Evolutionary conservation across 2,888 invertebrate species (phyloP).

Genomic region (Drosophila meridionalis): DNA sequence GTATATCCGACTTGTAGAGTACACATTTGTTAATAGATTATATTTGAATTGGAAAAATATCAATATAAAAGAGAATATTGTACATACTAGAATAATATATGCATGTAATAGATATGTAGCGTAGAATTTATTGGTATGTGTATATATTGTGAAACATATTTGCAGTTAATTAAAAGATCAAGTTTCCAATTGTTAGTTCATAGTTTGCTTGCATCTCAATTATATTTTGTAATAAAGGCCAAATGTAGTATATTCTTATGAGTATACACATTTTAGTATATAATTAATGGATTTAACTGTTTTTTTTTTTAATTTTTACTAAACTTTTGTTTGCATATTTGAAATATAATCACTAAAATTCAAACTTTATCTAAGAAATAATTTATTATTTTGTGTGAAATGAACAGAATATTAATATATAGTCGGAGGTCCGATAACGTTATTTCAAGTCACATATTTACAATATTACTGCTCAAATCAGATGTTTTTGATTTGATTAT

Average conservation of each 20-base stretch:
- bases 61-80: conserved; percentile 2
- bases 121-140: background rate
- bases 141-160: background rate
- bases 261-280: background rate
- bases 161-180: conserved; percentile 1
- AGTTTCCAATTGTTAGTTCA: conserved; percentile 1
- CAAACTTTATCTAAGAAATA: background rate
- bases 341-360: background rate
- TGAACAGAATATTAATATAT: background rate
- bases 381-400: background rate
- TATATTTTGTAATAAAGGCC: conserved; percentile 15
- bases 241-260: conserved; percentile 1
- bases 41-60: conserved; percentile 16
- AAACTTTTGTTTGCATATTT: background rate
- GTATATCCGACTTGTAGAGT: background rate
- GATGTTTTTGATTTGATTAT: background rate
- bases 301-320: background rate
- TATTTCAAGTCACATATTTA: background rate
- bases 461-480: background rate
- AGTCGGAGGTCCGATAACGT: background rate
- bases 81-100: conserved; percentile 4
- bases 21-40: conserved; percentile 6
- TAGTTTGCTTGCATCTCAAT: background rate
- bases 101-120: background rate
- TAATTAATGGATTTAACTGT: background rate